A percentile compares a stretch with the other conserved stretches of the same genome.
phyloP scores from a whole-genome alignment of 2,797 vertebrate species.

The Galagoides demidoff region DNA sequence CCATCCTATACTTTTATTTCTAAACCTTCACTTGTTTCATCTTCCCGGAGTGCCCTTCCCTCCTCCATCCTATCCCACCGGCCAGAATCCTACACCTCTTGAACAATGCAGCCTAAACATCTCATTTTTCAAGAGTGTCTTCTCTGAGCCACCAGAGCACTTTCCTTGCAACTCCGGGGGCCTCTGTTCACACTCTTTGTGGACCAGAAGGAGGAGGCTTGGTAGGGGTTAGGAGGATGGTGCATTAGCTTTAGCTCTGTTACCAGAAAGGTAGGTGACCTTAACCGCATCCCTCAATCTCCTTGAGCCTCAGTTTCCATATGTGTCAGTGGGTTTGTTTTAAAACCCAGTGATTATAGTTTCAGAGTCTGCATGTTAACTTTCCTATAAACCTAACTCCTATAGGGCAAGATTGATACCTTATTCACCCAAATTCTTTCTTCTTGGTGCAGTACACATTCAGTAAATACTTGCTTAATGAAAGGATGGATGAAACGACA shows the following conservation, averaged over 20 bases:
- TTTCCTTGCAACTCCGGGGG: too few species aligned
- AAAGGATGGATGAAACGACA: neutral
- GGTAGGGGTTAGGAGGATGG: rapidly evolving
- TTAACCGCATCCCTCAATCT: neutral
- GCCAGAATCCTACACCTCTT: neutral
- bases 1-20: neutral
- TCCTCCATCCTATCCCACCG: rapidly evolving
- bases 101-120: rapidly evolving
- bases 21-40: neutral
- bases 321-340: neutral
- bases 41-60: neutral
- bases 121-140: neutral
- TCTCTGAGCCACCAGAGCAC: rapidly evolving
- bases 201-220: neutral
- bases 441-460: neutral
- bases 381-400: neutral
- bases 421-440: neutral
- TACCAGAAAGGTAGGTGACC: neutral
- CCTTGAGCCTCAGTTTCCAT: neutral
- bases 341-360: neutral
- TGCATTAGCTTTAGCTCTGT: neutral
- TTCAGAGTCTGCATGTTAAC: neutral
- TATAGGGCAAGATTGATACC: neutral
- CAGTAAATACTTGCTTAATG: neutral
- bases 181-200: neutral